Base-by-base conservation (phyloP, 1,140 invertebrate genomes). In the Tetramorium parvispinum region DNA sequence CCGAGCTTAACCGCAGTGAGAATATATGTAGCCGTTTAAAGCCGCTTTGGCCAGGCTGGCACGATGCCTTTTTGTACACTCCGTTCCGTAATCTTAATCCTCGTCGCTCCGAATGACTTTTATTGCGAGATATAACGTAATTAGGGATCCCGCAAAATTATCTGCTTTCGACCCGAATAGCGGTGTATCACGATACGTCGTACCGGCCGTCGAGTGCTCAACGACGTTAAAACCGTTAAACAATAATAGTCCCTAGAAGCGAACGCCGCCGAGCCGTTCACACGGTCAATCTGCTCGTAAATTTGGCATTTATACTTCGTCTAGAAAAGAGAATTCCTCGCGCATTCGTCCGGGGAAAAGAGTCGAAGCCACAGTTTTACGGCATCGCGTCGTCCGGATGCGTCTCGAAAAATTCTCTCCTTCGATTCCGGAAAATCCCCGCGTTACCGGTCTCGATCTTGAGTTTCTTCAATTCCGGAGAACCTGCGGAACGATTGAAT, bases 91-190 rank as follows among this genome's bases (percentile, higher is more conserved):
- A 83, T 83, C 68, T 83, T 83, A 75, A 83, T 83, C 68, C 68
- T 75, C 68, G 66, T 73, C 79, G 79, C 55, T 59, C 43, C 40
- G 79, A 75, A 83, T 83, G 79, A 83, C 68, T 83, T 75, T 73
- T 83, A 73, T 83, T 75, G 68, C 79, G 68, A 83, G 79, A 73
- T 59, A 32, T 75, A 73, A 83, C 79, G 79, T 82, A 82, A 82
- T 82, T 82, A 83, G 53, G 68, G 68, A 73, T 46, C 79, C 68
- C 68, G 79, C 79, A 53, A 59, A 75, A 75, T 83, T 59, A 83
- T 59, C 66, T 43, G 51, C 49, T 46, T 73, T 71, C 40, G 66
- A 46, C 51, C 66, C 18, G 79, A 43, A 73, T 59, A 82, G 68
- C 66, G n/a, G 24, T 40, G 79, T 82, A 70, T 82, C 79, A 49